phyloP scores from a whole-genome alignment of 2,888 invertebrate species.

The Oscheius sp. region DNA sequence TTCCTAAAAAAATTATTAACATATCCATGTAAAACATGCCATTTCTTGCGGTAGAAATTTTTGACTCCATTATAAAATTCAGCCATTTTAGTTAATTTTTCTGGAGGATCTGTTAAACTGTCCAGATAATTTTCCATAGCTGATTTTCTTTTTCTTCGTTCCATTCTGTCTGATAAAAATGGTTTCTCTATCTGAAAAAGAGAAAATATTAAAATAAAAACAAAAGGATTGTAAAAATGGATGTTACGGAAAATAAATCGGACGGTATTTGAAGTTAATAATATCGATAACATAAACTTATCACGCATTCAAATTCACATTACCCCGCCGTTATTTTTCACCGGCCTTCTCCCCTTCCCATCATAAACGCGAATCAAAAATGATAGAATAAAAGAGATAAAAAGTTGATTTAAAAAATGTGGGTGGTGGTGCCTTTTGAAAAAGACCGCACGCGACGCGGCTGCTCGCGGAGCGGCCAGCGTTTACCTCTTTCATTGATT shows the following conservation, averaged over 20 bases:
- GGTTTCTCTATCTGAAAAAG: constrained; percentile 7
- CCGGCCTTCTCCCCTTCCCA: no score
- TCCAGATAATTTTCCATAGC: constrained; percentile 64
- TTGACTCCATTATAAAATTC: constrained; percentile 67
- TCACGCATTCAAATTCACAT: no score
- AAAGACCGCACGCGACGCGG: constrained; percentile 17
- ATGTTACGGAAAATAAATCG: no score
- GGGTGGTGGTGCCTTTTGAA: no score
- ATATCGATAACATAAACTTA: no score
- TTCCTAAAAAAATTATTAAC: constrained; percentile 47
- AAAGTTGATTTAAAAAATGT: no score
- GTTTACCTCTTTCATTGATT: neutral
- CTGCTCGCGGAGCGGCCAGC: constrained; percentile 17
- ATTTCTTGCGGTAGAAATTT: constrained; percentile 73
- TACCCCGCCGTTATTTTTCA: no score
- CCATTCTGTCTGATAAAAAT: constrained; percentile 45
- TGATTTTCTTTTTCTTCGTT: constrained; percentile 59
- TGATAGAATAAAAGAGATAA: no score
- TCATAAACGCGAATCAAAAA: no score
- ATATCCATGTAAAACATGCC: constrained; percentile 76
- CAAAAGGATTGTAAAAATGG: neutral
- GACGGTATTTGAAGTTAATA: no score
- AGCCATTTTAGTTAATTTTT: constrained; percentile 77
- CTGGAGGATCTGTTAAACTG: constrained; percentile 64
- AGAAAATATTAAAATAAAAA: neutral